These are phyloP conservation scores for Sebastes alutus DNA, from an alignment of 2,797 vertebrate species.

Conservation along the genomic window DNA sequence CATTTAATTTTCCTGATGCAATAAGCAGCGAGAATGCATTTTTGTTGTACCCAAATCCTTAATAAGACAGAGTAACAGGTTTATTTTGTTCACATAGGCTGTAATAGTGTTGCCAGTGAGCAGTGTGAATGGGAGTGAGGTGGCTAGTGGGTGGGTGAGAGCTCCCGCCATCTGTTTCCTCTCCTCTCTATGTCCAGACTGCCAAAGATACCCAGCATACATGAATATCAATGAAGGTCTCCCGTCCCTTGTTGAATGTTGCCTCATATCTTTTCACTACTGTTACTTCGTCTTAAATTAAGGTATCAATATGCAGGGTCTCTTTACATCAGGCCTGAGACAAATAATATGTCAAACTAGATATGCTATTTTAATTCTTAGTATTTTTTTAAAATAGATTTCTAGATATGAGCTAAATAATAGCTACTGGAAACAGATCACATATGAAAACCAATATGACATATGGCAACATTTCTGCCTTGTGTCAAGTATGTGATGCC, in stretches of 20 bases:
- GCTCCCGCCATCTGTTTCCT: slow-evolving; percentile 72
- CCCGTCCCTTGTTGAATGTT: slow-evolving; percentile 12
- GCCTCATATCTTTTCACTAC: background rate
- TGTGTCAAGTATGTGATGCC: background rate
- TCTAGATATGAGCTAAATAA: background rate
- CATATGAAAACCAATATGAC: background rate
- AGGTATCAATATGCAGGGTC: background rate
- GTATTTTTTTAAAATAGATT: background rate
- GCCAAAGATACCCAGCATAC: slow-evolving; percentile 52
- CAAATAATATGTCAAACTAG: background rate
- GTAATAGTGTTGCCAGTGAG: slow-evolving; percentile 24
- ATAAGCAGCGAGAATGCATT: background rate
- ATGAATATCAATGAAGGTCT: slow-evolving; percentile 58
- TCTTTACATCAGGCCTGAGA: background rate
- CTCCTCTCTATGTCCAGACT: slow-evolving; percentile 33
- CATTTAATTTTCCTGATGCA: background rate
- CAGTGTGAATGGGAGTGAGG: slow-evolving; percentile 39
- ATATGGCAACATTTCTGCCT: background rate
- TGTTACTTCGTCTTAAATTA: slow-evolving; percentile 1
- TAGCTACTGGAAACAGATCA: background rate
- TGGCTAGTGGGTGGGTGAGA: slow-evolving; percentile 48
- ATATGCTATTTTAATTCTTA: background rate
- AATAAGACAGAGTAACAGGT: slow-evolving; percentile 23
- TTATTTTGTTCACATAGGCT: slow-evolving; percentile 43
- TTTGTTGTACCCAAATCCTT: background rate